phyloP scores from a whole-genome alignment of 1,140 invertebrate species.

The Bombus confusus region DNA sequence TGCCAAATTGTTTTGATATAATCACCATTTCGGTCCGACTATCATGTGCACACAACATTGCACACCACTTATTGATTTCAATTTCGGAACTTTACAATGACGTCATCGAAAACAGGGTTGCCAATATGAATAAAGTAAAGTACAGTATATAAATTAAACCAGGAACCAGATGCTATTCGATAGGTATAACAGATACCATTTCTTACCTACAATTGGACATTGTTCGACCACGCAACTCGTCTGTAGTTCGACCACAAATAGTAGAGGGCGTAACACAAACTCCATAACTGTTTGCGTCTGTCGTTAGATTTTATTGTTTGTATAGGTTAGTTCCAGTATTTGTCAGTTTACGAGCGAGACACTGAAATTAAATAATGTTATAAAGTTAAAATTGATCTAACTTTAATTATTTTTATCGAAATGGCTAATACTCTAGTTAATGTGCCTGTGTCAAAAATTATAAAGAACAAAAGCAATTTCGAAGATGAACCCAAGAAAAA shows the following conservation, averaged over 20 bases:
- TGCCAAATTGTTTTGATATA: slow-evolving; percentile 73
- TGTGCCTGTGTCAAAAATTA: slow-evolving; percentile 85
- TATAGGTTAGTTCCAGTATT: background rate
- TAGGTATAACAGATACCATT: background rate
- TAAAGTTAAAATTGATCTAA: background rate
- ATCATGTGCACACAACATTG: slow-evolving; percentile 75
- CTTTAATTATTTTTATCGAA: slow-evolving; percentile 1
- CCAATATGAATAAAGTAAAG: slow-evolving; percentile 20
- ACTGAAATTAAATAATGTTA: too few species aligned
- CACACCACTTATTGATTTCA: slow-evolving; percentile 80
- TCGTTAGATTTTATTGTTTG: background rate
- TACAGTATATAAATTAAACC: background rate
- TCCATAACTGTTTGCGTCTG: background rate
- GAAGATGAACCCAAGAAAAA: slow-evolving; percentile 95
- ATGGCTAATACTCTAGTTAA: slow-evolving; percentile 82
- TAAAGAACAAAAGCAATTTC: slow-evolving; percentile 85
- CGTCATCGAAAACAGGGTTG: slow-evolving; percentile 65
- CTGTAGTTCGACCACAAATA: too few species aligned
- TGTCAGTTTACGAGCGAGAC: too few species aligned
- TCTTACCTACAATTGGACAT: background rate
- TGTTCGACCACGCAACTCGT: background rate
- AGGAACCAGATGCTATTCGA: background rate
- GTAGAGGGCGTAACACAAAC: background rate
- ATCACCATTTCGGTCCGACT: slow-evolving; percentile 75
- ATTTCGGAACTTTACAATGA: slow-evolving; percentile 74